Conservation (phyloP, 2,113 vertebrate genomes). For the Paradisaea rubra region DNA sequence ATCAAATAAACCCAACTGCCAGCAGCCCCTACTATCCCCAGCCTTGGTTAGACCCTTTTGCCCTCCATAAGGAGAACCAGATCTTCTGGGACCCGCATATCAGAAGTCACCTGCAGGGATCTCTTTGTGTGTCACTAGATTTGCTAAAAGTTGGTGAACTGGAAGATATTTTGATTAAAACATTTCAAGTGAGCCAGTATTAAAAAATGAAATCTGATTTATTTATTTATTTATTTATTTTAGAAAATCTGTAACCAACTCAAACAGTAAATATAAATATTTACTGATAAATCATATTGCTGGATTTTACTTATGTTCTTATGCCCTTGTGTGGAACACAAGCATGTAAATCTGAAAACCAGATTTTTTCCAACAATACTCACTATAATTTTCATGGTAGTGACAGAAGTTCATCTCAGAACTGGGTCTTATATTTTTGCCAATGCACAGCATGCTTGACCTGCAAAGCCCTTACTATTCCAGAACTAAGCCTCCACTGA, state of each 20-base stretch:
- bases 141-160: not conserved
- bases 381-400: not conserved
- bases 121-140: not conserved
- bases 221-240: too few relatives aligned
- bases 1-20: not conserved
- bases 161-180: not conserved
- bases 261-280: not conserved
- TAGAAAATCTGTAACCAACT: not conserved
- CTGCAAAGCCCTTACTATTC: slow-evolving; percentile 30
- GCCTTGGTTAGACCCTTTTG: not conserved
- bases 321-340: not conserved
- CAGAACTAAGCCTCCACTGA: not conserved
- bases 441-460: slow-evolving; percentile 29
- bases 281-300: not conserved
- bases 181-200: not conserved
- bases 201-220: not conserved
- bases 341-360: not conserved
- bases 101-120: not conserved
- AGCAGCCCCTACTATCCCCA: not conserved
- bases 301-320: not conserved
- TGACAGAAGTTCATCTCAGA: slow-evolving; percentile 21
- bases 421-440: slow-evolving; percentile 19
- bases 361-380: not conserved
- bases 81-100: not conserved
- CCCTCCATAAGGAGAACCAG: not conserved